Conservation (phyloP, 1,140 invertebrate species). For the Drosophila subpulchrella region DNA sequence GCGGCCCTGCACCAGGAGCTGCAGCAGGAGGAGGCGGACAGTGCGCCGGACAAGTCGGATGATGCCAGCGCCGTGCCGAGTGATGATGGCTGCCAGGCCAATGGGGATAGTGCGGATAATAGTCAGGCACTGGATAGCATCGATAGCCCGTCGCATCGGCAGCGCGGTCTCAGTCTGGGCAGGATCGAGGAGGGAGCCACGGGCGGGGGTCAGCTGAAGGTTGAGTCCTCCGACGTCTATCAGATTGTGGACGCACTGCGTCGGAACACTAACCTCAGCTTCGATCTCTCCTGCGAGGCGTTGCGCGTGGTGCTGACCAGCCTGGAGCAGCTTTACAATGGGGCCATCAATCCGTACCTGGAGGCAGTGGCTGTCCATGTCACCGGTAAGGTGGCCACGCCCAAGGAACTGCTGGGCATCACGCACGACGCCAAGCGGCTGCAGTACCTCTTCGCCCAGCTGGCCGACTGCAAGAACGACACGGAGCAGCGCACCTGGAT, state of each 20-base stretch:
- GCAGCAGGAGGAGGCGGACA: constrained; percentile 52
- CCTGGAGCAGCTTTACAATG: constrained; percentile 87
- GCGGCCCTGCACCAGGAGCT: constrained; percentile 1
- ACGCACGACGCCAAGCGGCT: constrained; percentile 92
- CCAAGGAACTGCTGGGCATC: constrained; percentile 79
- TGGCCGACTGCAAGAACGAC: constrained; percentile 95
- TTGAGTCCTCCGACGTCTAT: constrained; percentile 86
- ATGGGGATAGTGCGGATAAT: constrained; percentile 64
- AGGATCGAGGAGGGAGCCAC: constrained; percentile 16
- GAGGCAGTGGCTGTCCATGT: constrained; percentile 81
- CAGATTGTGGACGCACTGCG: constrained; percentile 91
- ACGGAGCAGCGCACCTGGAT: constrained; percentile 97
- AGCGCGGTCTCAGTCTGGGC: constrained; percentile 4
- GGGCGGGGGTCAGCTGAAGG: constrained; percentile 60
- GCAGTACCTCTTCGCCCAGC: constrained; percentile 91
- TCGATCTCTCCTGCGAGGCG: constrained; percentile 94
- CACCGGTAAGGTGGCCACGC: constrained; percentile 80
- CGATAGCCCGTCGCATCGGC: constrained; percentile 69
- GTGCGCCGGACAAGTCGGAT: constrained; percentile 68
- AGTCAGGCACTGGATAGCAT: constrained; percentile 81
- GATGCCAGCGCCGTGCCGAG: constrained; percentile 62
- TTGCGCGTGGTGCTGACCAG: constrained; percentile 91
- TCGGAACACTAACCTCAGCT: constrained; percentile 92
- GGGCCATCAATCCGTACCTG: constrained; percentile 86
- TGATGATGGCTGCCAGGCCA: constrained; percentile 57